Base-by-base conservation (phyloP, 1,140 invertebrate genomes). In the Dolichoris vasculosae region DNA sequence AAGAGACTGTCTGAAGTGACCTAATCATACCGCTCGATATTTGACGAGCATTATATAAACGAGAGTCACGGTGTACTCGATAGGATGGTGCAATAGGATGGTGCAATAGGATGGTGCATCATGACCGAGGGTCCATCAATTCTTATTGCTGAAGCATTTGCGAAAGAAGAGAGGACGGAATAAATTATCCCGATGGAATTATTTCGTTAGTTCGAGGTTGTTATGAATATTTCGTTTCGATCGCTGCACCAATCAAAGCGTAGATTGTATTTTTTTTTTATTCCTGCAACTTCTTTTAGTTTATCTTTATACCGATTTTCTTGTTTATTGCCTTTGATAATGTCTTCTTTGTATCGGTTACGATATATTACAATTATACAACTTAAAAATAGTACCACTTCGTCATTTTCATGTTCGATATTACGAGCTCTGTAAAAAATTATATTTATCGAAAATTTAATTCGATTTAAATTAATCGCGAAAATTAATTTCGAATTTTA, bases 21-120 rank as follows among this genome's bases (percentile, higher is more conserved):
- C 88, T 87, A 88, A 89, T 88, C 87, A 87, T 67, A 26, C 69
- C 55, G 85, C 86, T 89, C 87, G 88, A 89, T 89, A 83, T 86
- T 88, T 88, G 87, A 85, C 85, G 23, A 85, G 86, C 86, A 64
- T 88, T 89, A 87, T 87, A 88, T 87, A 88, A 87, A 71, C 48
- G 75, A 79, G 26, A 64, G 15, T 84, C 32, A 26, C n/a, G 11
- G 2, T 40, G 20, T n/a, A 26, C 7, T 35, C 23, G 35, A 51
- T 46, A 9, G n/a, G 17, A 38, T 40, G 48, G 32, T 75, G 69
- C 6, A 82, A n/a, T n/a, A n/a, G n/a, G n/a, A n/a, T n/a, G n/a
- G n/a, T n/a, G n/a, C 23, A 26, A 51, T 46, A 9, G n/a, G 17
- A 38, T 40, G 48, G 32, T 75, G 69, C 6, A 82, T 55, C 15